A percentile compares a stretch with the other conserved stretches of the same genome.
phyloP scores from a whole-genome alignment of 2,888 invertebrate species.

The Stenurella melanura region DNA sequence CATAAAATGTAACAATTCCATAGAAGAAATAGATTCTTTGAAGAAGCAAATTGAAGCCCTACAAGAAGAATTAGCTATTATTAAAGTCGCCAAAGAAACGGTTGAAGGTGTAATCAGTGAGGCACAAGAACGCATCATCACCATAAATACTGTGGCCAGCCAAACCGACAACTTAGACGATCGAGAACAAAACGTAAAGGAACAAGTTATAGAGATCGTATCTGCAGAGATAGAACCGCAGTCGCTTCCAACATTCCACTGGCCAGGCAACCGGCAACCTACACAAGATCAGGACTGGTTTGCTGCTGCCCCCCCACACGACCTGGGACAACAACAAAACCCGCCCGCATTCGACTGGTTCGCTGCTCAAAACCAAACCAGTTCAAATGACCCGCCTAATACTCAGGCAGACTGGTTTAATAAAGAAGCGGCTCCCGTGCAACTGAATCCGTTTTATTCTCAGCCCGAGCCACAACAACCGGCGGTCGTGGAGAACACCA shows the following conservation, averaged over 20 bases:
- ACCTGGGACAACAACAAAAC: not conserved
- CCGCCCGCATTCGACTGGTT: conserved; percentile 5
- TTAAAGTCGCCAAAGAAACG: conserved; percentile 54
- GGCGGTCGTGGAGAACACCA: conserved; percentile 57
- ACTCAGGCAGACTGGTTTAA: not conserved
- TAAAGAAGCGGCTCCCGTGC: not conserved
- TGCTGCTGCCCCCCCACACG: not conserved
- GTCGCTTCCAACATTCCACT: conserved; percentile 59
- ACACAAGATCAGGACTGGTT: conserved; percentile 17
- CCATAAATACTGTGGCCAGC: conserved; percentile 42
- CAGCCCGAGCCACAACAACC: conserved; percentile 47
- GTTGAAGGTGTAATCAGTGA: conserved; percentile 55
- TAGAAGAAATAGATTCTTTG: conserved; percentile 64
- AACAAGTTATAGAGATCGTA: not conserved
- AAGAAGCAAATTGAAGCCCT: conserved; percentile 45
- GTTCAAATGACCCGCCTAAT: conserved; percentile 34
- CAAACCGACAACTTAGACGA: conserved; percentile 42
- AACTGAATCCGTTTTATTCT: not conserved
- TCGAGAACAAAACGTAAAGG: conserved; percentile 11
- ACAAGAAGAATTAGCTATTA: conserved; percentile 51
- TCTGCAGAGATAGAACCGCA: conserved; percentile 24
- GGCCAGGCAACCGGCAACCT: conserved; percentile 54
- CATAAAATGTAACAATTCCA: conserved; percentile 32
- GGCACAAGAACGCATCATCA: conserved; percentile 48
- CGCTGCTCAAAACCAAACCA: not conserved